Conservation (phyloP, 2,113 vertebrate species). For the Neogale vison region DNA sequence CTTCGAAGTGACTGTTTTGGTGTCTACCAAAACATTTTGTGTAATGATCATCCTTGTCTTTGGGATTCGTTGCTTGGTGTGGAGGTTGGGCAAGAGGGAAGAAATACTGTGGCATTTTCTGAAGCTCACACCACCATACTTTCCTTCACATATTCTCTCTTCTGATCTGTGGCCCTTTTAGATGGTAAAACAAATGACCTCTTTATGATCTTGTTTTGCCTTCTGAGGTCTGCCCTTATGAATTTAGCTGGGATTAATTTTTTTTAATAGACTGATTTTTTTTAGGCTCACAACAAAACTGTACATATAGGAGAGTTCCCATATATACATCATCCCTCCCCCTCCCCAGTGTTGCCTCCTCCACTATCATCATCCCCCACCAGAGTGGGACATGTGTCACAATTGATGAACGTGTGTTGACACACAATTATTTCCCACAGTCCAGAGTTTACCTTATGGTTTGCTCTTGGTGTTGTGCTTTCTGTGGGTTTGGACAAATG, state of each 20-base stretch:
- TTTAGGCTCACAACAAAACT: neutral
- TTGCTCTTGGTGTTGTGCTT: neutral
- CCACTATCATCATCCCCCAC: neutral
- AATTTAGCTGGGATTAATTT: neutral
- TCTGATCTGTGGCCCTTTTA: neutral
- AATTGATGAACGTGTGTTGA: accelerated
- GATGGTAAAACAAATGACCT: neutral
- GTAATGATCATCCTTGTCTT: neutral
- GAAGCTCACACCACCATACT: neutral
- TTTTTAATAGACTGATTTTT: neutral
- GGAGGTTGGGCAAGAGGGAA: neutral
- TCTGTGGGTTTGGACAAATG: neutral
- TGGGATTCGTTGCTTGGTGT: neutral
- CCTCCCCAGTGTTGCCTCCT: neutral
- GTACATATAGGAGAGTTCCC: neutral
- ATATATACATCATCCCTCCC: neutral
- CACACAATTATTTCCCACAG: neutral
- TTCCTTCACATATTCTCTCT: neutral
- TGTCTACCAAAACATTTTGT: neutral
- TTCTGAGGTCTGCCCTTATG: neutral
- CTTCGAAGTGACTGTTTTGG: neutral
- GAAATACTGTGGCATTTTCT: neutral
- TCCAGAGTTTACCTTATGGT: neutral
- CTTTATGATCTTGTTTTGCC: neutral
- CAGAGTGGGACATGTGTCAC: neutral